Percentiles rank a stretch among this genome's conserved stretches.
These are phyloP conservation scores for Thaleichthys pacificus DNA, from an alignment of 2,797 vertebrate genomes.

Conservation along the genomic window DNA sequence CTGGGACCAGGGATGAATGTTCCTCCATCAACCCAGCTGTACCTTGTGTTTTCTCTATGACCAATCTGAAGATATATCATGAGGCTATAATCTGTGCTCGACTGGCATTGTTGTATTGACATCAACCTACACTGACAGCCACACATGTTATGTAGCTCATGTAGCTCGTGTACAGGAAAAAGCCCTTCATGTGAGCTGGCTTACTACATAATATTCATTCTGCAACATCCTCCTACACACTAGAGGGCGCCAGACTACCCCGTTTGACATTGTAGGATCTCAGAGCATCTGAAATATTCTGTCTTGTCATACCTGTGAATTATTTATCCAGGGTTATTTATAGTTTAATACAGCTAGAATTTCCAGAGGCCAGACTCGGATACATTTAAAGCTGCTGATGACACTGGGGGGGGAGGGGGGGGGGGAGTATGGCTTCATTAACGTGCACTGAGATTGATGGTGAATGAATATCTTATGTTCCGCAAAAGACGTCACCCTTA, in stretches of 20 bases:
- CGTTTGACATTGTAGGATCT: neutral
- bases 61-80: neutral
- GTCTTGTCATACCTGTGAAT: neutral
- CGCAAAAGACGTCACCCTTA: too few relatives aligned
- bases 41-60: neutral
- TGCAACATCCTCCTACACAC: slow-evolving; percentile 19
- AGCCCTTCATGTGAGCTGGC: neutral
- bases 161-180: neutral
- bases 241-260: slow-evolving; percentile 42
- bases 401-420: neutral
- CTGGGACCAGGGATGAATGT: neutral
- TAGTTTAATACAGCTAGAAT: neutral
- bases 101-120: neutral
- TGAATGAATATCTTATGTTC: neutral
- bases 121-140: neutral
- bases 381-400: neutral
- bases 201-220: neutral
- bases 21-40: neutral
- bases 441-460: too few relatives aligned
- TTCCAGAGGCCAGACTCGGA: neutral
- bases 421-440: too few relatives aligned
- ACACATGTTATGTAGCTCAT: neutral
- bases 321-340: slow-evolving; percentile 1
- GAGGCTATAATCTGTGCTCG: neutral
- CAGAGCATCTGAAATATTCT: slow-evolving; percentile 19